Conservation (phyloP, 2,113 vertebrate species). For the Ceyx cyanopectus region DNA sequence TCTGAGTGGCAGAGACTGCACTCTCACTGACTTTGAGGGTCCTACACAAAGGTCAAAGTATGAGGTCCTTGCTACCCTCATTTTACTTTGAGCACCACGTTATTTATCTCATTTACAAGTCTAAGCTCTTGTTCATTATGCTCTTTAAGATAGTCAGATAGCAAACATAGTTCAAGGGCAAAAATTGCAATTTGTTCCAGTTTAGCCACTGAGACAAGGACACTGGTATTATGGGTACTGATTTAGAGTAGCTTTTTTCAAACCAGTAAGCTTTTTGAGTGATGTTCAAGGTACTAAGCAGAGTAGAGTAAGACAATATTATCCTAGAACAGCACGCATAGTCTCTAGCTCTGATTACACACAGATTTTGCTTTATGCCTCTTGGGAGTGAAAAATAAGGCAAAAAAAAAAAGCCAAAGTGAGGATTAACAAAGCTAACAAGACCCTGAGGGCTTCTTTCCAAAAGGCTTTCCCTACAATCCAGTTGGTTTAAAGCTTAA, state of each 20-base stretch:
- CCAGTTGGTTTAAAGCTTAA: not conserved
- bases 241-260: not conserved
- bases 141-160: not conserved
- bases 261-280: conserved; percentile 17
- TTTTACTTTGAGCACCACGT: not conserved
- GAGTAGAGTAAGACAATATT: not conserved
- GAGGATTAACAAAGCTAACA: conserved; percentile 37
- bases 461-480: not conserved
- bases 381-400: conserved; percentile 3
- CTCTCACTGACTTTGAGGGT: not conserved
- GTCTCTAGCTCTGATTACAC: conserved; percentile 14
- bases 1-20: not conserved
- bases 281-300: conserved; percentile 6
- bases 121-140: not conserved
- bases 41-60: not conserved
- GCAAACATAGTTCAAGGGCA: not conserved
- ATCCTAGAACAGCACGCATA: not conserved
- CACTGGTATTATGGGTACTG: not conserved
- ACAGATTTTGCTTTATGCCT: conserved; percentile 15
- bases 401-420: not conserved
- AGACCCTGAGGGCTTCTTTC: not conserved
- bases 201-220: not conserved
- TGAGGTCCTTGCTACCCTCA: not conserved
- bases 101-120: not conserved
- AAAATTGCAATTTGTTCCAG: not conserved